Conservation (phyloP, 2,797 vertebrate genomes). For the Sus cebifrons region DNA sequence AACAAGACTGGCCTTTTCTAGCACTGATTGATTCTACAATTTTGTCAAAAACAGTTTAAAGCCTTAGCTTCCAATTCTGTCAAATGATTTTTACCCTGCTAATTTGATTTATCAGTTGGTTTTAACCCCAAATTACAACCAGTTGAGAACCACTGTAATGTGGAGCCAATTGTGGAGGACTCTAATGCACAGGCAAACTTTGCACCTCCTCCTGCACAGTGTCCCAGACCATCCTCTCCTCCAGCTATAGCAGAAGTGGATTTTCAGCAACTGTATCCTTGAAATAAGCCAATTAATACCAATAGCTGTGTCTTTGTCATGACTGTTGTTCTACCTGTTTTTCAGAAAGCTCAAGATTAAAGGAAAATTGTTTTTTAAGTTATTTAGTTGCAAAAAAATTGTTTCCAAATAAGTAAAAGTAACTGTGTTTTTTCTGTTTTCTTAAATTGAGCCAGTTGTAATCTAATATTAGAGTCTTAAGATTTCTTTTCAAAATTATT, state of each 20-base stretch:
- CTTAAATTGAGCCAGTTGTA: not conserved
- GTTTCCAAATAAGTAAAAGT: slow-evolving; percentile 50
- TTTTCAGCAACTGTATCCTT: not conserved
- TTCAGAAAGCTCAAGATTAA: slow-evolving; percentile 5
- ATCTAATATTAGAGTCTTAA: not conserved
- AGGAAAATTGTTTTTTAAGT: not conserved
- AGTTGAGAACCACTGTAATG: not conserved
- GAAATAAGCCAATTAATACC: not conserved
- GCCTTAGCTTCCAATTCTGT: not conserved
- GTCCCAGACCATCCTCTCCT: not conserved
- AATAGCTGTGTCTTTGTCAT: not conserved
- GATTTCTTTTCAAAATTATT: slow-evolving; percentile 6
- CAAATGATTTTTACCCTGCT: slow-evolving; percentile 1
- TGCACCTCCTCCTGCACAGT: not conserved
- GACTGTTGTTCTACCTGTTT: not conserved
- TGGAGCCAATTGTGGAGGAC: not conserved
- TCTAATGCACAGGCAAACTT: not conserved
- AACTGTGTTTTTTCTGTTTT: not conserved
- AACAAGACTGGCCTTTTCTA: slow-evolving; percentile 26
- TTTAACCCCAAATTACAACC: not conserved
- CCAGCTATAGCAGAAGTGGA: not conserved
- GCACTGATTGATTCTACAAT: not conserved
- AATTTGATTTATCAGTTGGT: not conserved
- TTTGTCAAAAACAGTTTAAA: slow-evolving; percentile 48
- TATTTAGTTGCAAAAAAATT: not conserved